These are phyloP conservation scores for Anolis sagrei DNA, from an alignment of 2,113 vertebrate genomes.

Conservation along the genomic window DNA sequence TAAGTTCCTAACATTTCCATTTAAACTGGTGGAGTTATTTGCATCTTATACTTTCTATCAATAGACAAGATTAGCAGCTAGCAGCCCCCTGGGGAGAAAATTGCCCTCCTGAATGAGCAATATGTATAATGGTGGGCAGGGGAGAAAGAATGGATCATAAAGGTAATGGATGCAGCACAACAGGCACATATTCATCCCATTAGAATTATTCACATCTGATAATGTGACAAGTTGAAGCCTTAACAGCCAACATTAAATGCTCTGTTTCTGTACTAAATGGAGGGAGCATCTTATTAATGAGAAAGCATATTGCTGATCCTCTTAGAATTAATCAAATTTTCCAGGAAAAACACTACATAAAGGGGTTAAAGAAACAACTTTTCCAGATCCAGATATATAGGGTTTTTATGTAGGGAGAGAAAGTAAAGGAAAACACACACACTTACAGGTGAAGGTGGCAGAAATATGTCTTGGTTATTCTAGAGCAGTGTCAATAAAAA, in stretches of 20 bases:
- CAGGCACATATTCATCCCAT: neutral
- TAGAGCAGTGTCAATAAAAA: too few relatives aligned
- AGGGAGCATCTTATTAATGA: neutral
- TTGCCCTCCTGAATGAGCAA: neutral
- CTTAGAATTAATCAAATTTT: conserved; percentile 4
- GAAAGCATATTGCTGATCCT: neutral
- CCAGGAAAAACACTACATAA: neutral
- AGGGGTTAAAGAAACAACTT: neutral
- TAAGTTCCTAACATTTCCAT: neutral
- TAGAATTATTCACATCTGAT: neutral
- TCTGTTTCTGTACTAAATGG: neutral
- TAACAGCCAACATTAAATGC: neutral
- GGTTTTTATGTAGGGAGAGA: neutral
- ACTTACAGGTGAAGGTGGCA: too few relatives aligned
- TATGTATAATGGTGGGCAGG: neutral
- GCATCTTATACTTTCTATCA: neutral
- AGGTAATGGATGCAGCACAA: neutral
- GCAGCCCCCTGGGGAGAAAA: neutral
- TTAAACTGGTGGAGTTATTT: neutral
- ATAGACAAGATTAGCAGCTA: neutral
- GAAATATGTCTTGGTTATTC: too few relatives aligned
- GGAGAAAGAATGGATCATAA: neutral
- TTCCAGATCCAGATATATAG: neutral
- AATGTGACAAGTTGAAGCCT: neutral
- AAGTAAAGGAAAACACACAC: neutral